These are phyloP conservation scores for Caerostris darwini DNA, from an alignment of 1,140 invertebrate genomes.

Conservation along the genomic window DNA sequence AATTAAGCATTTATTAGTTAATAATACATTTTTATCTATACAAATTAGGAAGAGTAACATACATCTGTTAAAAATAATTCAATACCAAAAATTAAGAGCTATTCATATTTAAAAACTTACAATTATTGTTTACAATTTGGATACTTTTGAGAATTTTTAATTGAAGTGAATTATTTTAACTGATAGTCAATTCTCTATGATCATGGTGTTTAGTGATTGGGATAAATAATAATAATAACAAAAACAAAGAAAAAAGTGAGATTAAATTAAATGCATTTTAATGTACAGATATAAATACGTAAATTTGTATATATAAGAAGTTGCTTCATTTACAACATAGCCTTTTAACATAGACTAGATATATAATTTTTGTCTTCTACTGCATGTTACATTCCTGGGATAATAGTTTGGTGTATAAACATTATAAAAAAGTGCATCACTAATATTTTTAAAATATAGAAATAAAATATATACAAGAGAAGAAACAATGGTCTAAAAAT, in stretches of 20 bases:
- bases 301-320: slow-evolving; percentile 63
- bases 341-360: slow-evolving; percentile 67
- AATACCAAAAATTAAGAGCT: too few relatives aligned
- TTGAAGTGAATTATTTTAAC: too few relatives aligned
- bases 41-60: too few relatives aligned
- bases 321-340: slow-evolving; percentile 60
- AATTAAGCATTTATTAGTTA: too few relatives aligned
- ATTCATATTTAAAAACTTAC: too few relatives aligned
- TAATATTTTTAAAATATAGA: slow-evolving; percentile 54
- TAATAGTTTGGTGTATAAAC: slow-evolving; percentile 50
- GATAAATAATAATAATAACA: too few relatives aligned
- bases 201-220: too few relatives aligned
- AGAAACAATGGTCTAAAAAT: background rate
- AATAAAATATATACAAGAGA: slow-evolving; percentile 19
- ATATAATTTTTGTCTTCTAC: background rate
- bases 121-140: too few relatives aligned
- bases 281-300: slow-evolving; percentile 73
- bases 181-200: too few relatives aligned
- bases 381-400: slow-evolving; percentile 13
- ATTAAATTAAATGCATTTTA: slow-evolving; percentile 68
- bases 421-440: slow-evolving; percentile 70
- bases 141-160: too few relatives aligned
- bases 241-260: background rate
- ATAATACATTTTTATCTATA: too few relatives aligned
- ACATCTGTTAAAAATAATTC: too few relatives aligned